These are phyloP conservation scores for Ctenomys sociabilis DNA, from an alignment of 2,113 vertebrate species.

Conservation along the genomic window DNA sequence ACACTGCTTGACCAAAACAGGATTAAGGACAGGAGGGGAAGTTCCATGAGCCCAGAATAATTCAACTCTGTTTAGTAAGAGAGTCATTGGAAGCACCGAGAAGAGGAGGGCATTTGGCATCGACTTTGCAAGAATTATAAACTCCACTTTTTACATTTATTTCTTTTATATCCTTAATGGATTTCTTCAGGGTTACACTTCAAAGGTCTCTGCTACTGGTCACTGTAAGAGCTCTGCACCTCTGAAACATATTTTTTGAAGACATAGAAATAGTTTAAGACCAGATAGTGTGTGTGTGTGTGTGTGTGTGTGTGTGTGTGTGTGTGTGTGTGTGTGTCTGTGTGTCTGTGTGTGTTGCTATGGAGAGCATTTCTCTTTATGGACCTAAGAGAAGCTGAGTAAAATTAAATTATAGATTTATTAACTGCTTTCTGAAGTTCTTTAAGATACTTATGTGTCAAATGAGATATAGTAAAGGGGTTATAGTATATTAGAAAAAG, in stretches of 20 bases:
- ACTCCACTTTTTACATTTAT: not conserved
- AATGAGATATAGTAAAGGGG: not conserved
- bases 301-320: not conserved
- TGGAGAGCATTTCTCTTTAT: not conserved
- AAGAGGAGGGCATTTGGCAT: slow-evolving; percentile 25
- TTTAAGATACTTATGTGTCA: slow-evolving; percentile 21
- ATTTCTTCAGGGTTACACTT: slow-evolving; percentile 33
- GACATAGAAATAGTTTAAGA: slow-evolving; percentile 4
- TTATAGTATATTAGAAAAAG: not conserved
- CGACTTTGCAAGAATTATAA: slow-evolving; percentile 40
- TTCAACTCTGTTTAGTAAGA: slow-evolving; percentile 46
- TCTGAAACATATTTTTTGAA: slow-evolving; percentile 47
- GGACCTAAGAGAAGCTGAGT: not conserved
- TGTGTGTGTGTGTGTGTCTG: not conserved
- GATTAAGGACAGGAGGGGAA: not conserved
- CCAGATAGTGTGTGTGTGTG: not conserved
- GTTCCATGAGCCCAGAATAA: slow-evolving; percentile 14
- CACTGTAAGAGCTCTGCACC: not conserved
- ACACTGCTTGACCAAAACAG: slow-evolving; percentile 24
- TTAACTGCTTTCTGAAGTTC: not conserved
- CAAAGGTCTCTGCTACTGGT: not conserved
- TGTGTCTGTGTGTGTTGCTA: not conserved
- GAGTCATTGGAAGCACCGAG: slow-evolving; percentile 11
- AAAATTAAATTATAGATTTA: slow-evolving; percentile 54
- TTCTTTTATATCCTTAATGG: slow-evolving; percentile 50